These are phyloP conservation scores for Nephrocerus scutellatus DNA, from an alignment of 2,888 invertebrate species.

Conservation along the genomic window DNA sequence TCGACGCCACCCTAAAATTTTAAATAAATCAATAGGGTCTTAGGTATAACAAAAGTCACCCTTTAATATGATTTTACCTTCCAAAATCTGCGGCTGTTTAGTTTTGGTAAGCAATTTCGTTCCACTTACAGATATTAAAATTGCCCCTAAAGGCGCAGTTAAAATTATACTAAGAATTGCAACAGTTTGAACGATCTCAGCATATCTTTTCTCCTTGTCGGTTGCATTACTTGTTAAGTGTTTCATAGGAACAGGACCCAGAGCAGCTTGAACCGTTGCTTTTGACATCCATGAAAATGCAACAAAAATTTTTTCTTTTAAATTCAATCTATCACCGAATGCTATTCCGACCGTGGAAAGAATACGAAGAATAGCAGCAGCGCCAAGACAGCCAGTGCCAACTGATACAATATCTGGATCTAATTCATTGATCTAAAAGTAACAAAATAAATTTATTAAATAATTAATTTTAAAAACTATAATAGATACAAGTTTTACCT, in stretches of 20 bases:
- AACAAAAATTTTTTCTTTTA: constrained; percentile 86
- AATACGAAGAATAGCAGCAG: constrained; percentile 61
- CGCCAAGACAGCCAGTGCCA: constrained; percentile 62
- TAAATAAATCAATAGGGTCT: neutral
- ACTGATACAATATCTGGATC: constrained; percentile 62
- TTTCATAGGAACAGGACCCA: constrained; percentile 71
- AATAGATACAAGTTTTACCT: constrained; percentile 46
- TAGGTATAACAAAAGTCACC: neutral
- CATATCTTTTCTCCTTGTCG: constrained; percentile 55
- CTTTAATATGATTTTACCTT: constrained; percentile 49
- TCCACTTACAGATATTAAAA: constrained; percentile 72
- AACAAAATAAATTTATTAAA: constrained; percentile 2
- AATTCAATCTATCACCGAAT: constrained; percentile 71
- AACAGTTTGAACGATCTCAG: constrained; percentile 65
- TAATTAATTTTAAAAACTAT: neutral
- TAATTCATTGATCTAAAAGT: constrained; percentile 57
- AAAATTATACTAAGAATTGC: constrained; percentile 76
- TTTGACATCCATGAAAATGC: constrained; percentile 92
- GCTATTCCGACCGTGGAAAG: constrained; percentile 61
- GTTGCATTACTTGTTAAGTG: constrained; percentile 50
- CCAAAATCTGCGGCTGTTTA: constrained; percentile 59
- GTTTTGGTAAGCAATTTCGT: constrained; percentile 72
- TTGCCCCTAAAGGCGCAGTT: constrained; percentile 77
- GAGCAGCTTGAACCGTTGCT: constrained; percentile 92
- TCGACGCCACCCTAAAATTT: constrained; percentile 62